phyloP scores from a whole-genome alignment of 2,888 invertebrate species.

The Brenthis hecate region DNA sequence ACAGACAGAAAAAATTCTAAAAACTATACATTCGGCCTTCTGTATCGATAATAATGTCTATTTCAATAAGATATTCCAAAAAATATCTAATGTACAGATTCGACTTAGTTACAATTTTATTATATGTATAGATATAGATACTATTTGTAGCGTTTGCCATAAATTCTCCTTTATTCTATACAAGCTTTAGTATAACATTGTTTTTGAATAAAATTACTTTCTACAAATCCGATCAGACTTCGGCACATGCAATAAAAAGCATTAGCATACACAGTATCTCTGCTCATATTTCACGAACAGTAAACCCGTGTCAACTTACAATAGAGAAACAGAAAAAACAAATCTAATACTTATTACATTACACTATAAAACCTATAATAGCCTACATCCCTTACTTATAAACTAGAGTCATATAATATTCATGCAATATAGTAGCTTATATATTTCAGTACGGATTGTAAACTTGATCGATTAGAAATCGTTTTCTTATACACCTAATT shows the following conservation, averaged over 20 bases:
- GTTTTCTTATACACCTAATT: constrained; percentile 67
- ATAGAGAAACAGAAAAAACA: constrained; percentile 6
- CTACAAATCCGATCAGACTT: constrained; percentile 60
- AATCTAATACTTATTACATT: constrained; percentile 9
- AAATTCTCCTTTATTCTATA: constrained; percentile 20
- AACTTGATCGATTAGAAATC: constrained; percentile 63
- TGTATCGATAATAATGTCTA: too few relatives aligned
- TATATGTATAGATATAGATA: not conserved
- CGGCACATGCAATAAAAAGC: constrained; percentile 59
- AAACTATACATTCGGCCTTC: too few relatives aligned
- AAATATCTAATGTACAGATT: too few relatives aligned
- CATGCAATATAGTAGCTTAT: constrained; percentile 30
- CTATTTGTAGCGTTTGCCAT: not conserved
- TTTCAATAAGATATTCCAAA: too few relatives aligned
- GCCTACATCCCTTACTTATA: constrained; percentile 2
- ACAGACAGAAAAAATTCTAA: too few relatives aligned
- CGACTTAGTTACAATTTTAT: too few relatives aligned
- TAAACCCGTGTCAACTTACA: constrained; percentile 18
- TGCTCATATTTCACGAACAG: constrained; percentile 60
- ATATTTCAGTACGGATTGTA: constrained; percentile 46
- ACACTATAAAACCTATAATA: constrained; percentile 10
- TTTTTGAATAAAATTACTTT: constrained; percentile 27
- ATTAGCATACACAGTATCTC: constrained; percentile 60
- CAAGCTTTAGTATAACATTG: constrained; percentile 24
- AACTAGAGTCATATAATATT: constrained; percentile 1